Percentiles rank a stretch among this genome's conserved stretches.
Evolutionary conservation across 2,113 vertebrate species (phyloP).

Genomic region (Nanorana parkeri): DNA sequence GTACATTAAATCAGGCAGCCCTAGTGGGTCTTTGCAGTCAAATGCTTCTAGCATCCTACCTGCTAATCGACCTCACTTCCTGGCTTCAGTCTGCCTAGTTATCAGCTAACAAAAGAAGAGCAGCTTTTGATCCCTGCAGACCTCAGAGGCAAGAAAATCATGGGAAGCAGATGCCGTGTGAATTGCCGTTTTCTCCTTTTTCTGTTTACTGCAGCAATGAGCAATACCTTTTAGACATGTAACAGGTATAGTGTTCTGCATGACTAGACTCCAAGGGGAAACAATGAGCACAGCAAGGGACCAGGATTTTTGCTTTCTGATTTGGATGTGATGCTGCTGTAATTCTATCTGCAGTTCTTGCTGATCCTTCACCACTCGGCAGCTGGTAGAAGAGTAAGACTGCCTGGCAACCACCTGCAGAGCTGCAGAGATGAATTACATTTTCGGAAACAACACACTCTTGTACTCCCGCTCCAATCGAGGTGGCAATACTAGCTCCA

Average conservation of each 20-base stretch:
- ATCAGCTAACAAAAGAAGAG: conserved; percentile 71
- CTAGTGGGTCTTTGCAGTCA: conserved; percentile 72
- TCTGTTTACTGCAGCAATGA: conserved; percentile 61
- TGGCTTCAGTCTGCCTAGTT: conserved; percentile 72
- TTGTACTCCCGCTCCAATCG: conserved; percentile 88
- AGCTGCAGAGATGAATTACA: conserved; percentile 95
- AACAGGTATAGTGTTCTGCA: conserved; percentile 67
- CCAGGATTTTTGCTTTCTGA: conserved; percentile 71
- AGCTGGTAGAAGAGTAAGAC: conserved; percentile 81
- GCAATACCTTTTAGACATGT: conserved; percentile 62
- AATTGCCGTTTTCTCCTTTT: conserved; percentile 52
- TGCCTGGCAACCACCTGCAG: conserved; percentile 83
- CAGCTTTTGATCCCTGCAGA: conserved; percentile 66
- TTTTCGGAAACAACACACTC: conserved; percentile 96
- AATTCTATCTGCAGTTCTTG: conserved; percentile 79
- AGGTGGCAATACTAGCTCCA: conserved; percentile 79
- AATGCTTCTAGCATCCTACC: conserved; percentile 72
- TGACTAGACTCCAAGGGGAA: conserved; percentile 60
- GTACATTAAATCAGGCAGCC: conserved; percentile 76
- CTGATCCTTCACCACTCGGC: conserved; percentile 78
- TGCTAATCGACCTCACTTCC: conserved; percentile 78
- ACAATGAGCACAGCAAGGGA: conserved; percentile 66
- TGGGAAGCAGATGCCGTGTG: conserved; percentile 65
- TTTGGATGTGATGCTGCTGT: conserved; percentile 81
- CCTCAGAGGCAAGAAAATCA: conserved; percentile 65